Conservation (phyloP, 1,140 invertebrate genomes). For the Drosophila nannoptera region DNA sequence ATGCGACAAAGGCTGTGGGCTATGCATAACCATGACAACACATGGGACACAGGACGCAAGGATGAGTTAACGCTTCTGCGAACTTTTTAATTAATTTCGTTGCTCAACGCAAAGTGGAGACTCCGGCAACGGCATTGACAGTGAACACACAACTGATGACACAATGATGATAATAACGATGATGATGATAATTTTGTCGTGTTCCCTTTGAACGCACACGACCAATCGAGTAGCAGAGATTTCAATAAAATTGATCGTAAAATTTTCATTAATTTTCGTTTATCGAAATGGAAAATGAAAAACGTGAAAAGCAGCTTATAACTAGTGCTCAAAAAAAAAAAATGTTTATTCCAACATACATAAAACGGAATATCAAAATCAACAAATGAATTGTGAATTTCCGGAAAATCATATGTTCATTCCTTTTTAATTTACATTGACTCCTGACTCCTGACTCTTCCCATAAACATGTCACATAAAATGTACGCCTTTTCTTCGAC, state of each 20-base stretch:
- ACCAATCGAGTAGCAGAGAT: neutral
- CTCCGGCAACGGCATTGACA: neutral
- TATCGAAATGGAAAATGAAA: neutral
- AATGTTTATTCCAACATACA: no score
- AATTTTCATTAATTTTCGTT: neutral
- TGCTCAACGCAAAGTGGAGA: conserved; percentile 28
- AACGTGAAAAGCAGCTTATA: neutral
- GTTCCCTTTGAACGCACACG: neutral
- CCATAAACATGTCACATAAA: no score
- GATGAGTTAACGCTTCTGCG: conserved; percentile 20
- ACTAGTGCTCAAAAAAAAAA: no score
- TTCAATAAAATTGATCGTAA: conserved; percentile 7
- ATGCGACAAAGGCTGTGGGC: no score
- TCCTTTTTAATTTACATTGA: no score
- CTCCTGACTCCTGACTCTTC: no score
- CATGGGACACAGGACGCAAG: neutral
- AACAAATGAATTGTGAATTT: no score
- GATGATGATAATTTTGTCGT: neutral
- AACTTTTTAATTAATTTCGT: conserved; percentile 50
- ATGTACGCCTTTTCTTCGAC: no score
- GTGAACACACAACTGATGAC: neutral
- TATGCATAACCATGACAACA: conserved; percentile 3
- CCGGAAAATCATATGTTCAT: no score
- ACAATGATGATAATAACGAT: neutral
- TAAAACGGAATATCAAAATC: no score